These are phyloP conservation scores for Grantiella picta DNA, from an alignment of 2,113 vertebrate genomes.

Conservation along the genomic window DNA sequence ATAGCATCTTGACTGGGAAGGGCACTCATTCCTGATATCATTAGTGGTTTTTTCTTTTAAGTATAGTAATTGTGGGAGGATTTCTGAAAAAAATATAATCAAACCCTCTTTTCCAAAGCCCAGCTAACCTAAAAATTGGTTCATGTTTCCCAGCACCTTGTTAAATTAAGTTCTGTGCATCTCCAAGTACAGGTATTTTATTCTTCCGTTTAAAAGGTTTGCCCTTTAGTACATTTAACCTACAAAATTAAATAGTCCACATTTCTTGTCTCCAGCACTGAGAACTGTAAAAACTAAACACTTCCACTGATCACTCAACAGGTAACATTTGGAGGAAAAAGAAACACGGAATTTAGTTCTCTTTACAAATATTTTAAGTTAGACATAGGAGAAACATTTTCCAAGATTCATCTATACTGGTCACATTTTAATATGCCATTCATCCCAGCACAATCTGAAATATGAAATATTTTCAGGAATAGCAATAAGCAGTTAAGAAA, in stretches of 20 bases:
- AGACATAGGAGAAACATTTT: not conserved
- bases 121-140: not conserved
- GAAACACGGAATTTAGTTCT: not conserved
- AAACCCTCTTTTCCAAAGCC: not conserved
- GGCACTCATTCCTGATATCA: not conserved
- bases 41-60: fast-evolving
- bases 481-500: not conserved
- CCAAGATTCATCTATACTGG: not conserved
- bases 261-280: not conserved
- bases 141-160: not conserved
- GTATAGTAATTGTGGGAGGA: not conserved
- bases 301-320: not conserved
- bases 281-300: not conserved
- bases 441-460: not conserved
- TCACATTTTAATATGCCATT: not conserved
- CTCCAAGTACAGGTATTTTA: not conserved
- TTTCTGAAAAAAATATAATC: not conserved
- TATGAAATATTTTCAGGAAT: not conserved
- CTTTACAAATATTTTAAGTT: not conserved
- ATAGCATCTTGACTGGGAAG: not conserved
- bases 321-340: not conserved
- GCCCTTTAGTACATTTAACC: not conserved
- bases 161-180: not conserved
- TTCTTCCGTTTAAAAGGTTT: not conserved
- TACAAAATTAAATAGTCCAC: not conserved